phyloP scores from a whole-genome alignment of 2,888 invertebrate genomes.

The Nematopogon swammerdamellus region DNA sequence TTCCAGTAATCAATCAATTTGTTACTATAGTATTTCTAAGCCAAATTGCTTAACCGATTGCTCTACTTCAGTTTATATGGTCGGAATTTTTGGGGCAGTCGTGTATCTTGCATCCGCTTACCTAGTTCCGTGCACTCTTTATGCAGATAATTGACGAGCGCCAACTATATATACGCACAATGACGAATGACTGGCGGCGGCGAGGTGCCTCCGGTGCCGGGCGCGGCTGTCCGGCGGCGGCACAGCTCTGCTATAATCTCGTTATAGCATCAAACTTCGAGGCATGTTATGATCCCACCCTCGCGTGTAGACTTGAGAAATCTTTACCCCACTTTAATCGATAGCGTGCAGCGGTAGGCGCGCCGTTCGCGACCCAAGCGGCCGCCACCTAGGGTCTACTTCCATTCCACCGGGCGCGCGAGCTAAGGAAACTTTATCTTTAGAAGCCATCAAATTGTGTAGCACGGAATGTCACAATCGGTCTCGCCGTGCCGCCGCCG shows the following conservation, averaged over 20 bases:
- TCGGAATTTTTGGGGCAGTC: too few relatives aligned
- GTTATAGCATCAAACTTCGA: constrained; percentile 36
- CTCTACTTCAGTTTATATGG: too few relatives aligned
- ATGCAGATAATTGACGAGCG: too few relatives aligned
- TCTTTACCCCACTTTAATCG: constrained; percentile 22
- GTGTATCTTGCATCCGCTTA: too few relatives aligned
- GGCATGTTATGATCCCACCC: constrained; percentile 34
- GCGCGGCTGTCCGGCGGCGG: neutral
- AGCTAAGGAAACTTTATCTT: constrained; percentile 24
- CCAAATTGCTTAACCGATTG: too few relatives aligned
- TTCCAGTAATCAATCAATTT: too few relatives aligned
- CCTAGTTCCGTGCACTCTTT: too few relatives aligned
- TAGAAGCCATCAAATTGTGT: constrained; percentile 26
- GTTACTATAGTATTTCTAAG: too few relatives aligned
- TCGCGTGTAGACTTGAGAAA: constrained; percentile 41
- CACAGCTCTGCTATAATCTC: constrained; percentile 23
- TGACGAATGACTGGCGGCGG: too few relatives aligned
- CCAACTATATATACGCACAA: too few relatives aligned
- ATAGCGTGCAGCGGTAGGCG: constrained; percentile 6
- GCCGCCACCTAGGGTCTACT: constrained; percentile 3
- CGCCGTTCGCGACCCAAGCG: constrained; percentile 8
- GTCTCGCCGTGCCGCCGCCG: constrained; percentile 14
- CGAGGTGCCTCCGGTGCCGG: too few relatives aligned
- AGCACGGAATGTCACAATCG: constrained; percentile 19
- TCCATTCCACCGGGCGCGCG: constrained; percentile 14